Evolutionary conservation across 1,140 invertebrate genomes (phyloP), one percentile per base, ranked within the genome.

Genomic region (Temnothorax curvispinosus): DNA sequence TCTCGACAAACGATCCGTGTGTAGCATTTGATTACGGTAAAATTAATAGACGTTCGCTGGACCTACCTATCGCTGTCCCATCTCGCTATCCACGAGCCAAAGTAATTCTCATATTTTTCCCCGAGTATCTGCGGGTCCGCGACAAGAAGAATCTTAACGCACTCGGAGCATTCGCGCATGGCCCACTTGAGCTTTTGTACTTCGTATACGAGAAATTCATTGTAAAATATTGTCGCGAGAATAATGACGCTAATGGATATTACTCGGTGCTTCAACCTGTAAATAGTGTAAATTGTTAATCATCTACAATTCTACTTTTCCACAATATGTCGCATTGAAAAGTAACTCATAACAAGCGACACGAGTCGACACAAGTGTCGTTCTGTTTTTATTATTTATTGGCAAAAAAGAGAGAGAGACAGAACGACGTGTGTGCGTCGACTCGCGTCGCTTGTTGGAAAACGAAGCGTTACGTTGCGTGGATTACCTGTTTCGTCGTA

Each of bases 111-210:
- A 94, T 97, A 96, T 69, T 96, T 93, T 88, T 98, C 96, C 2
- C 98, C 98, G 88, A 98, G 96, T 87, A 99, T 97, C 95, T 99
- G 99, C 35, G 98, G 98, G 95, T 99, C 99, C n/a, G 98, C 98
- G 60, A 99, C 97, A 41, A 99, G 95, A 32, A 99, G 94, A 52
- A 99, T 95, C 87, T 96, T 96, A 1, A 97, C 96, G 92, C 97
- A 98, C 65, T 96, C 95, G 52, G 93, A 90, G 89, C 97, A 97
- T 50, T 96, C 91, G 77, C 96, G 89, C 6, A 92, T 85, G 13
- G 95, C 91, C 97, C 97, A 97, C 65, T 95, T 95, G 52, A 95
- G 93, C n/a, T 94, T 95, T 91, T 96, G 96, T 60, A 96, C 88
- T 27, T 95, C 91, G 89, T 96, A 97, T 7, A 95, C 93, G 47